phyloP scores from a whole-genome alignment of 2,888 invertebrate species.

The Lomographa bimaculata region DNA sequence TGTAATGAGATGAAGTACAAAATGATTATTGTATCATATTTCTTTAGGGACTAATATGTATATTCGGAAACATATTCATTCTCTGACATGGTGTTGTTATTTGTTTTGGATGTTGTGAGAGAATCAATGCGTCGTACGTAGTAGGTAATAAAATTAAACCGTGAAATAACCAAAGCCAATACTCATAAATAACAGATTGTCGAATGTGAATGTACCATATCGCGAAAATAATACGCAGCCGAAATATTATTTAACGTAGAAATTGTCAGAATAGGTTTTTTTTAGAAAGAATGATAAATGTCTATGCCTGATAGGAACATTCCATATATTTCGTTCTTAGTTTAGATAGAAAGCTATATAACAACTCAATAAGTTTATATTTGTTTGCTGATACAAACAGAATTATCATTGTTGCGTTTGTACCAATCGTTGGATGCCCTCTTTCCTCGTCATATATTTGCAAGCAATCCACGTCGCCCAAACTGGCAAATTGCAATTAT shows the following conservation, averaged over 20 bases:
- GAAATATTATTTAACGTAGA: constrained; percentile 3
- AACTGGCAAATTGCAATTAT: too few relatives aligned
- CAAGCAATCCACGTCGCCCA: too few relatives aligned
- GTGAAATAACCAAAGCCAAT: constrained; percentile 69
- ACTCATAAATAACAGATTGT: constrained; percentile 58
- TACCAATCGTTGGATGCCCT: too few relatives aligned
- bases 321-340: too few relatives aligned
- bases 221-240: constrained; percentile 18
- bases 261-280: too few relatives aligned
- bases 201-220: constrained; percentile 39
- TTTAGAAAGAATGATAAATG: too few relatives aligned
- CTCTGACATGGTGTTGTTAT: constrained; percentile 8
- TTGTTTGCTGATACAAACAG: too few relatives aligned
- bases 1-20: constrained; percentile 23
- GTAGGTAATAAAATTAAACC: constrained; percentile 65
- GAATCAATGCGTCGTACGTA: constrained; percentile 24
- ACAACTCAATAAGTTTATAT: too few relatives aligned
- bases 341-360: too few relatives aligned
- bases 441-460: too few relatives aligned
- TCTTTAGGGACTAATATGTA: constrained; percentile 1
- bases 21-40: constrained; percentile 4
- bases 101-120: constrained; percentile 15
- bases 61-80: constrained; percentile 4
- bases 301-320: too few relatives aligned
- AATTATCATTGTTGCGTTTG: too few relatives aligned